Percentiles rank a stretch among this genome's conserved stretches.
phyloP scores from a whole-genome alignment of 1,140 invertebrate genomes.

The Saccostrea echinata region DNA sequence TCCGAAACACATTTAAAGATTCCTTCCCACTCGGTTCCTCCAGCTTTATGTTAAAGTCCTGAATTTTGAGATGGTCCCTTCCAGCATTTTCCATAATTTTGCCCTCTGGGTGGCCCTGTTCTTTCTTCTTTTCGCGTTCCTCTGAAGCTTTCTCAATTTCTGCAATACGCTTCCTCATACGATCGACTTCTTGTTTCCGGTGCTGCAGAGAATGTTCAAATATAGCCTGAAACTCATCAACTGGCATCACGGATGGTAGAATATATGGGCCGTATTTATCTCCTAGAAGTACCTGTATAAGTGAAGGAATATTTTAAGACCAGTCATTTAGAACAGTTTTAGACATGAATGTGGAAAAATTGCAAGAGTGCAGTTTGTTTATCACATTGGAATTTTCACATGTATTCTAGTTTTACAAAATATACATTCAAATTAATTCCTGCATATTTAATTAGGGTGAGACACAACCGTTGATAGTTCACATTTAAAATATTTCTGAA shows the following conservation, averaged over 20 bases:
- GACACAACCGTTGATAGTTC: no score
- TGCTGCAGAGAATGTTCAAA: conserved; percentile 85
- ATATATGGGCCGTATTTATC: conserved; percentile 99
- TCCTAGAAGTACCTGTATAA: conserved; percentile 91
- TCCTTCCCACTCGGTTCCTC: neutral
- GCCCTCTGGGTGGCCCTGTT: neutral
- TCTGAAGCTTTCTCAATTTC: conserved; percentile 57
- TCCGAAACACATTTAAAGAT: conserved; percentile 14
- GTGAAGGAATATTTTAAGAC: neutral
- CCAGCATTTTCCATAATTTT: conserved; percentile 31
- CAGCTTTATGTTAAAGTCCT: neutral
- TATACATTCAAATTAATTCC: no score
- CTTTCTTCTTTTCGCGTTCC: conserved; percentile 14
- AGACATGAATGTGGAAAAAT: no score
- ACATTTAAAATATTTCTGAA: no score
- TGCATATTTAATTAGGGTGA: no score
- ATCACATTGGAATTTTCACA: no score
- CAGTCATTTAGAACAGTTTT: no score
- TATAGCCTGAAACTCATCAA: conserved; percentile 91
- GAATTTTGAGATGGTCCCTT: neutral
- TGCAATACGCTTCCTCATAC: conserved; percentile 61
- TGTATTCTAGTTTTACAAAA: no score
- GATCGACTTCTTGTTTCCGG: conserved; percentile 55
- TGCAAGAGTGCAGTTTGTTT: no score
- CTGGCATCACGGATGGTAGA: conserved; percentile 90